These are phyloP conservation scores for Labroides dimidiatus DNA, from an alignment of 2,797 vertebrate species.

Conservation along the genomic window DNA sequence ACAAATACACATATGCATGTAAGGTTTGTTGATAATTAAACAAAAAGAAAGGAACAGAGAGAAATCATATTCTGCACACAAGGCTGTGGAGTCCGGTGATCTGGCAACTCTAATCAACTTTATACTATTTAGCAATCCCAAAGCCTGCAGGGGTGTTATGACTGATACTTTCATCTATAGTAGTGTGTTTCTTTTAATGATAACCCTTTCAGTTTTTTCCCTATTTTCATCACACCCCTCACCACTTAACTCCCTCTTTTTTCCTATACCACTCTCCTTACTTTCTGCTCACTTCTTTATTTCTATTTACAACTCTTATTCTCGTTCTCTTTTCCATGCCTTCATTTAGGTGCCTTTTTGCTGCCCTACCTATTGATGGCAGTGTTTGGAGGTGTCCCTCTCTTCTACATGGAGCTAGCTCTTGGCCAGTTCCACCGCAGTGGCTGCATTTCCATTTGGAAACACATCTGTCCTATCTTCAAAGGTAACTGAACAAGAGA, in stretches of 20 bases:
- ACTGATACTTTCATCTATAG: constrained; percentile 26
- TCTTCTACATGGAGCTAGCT: constrained; percentile 99
- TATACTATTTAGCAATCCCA: too few relatives aligned
- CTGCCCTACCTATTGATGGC: constrained; percentile 98
- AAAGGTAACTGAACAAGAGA: constrained; percentile 87
- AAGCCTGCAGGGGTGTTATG: constrained; percentile 19
- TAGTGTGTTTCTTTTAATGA: neutral
- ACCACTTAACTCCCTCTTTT: too few relatives aligned
- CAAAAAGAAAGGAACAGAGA: constrained; percentile 15
- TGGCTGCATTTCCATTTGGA: constrained; percentile 98
- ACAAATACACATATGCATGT: constrained; percentile 32
- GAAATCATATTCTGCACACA: constrained; percentile 29
- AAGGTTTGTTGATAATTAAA: constrained; percentile 56
- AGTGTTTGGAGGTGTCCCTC: constrained; percentile 95
- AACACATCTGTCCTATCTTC: constrained; percentile 98
- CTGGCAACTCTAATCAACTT: constrained; percentile 5
- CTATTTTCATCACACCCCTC: constrained; percentile 2
- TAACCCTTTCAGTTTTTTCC: neutral
- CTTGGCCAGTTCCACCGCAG: constrained; percentile 97
- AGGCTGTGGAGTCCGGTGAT: constrained; percentile 10
- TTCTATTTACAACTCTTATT: neutral
- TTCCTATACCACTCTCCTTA: too few relatives aligned
- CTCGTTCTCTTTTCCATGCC: neutral
- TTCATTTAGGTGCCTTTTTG: constrained; percentile 92
- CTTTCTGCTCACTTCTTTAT: neutral